Evolutionary conservation across 2,888 invertebrate genomes (phyloP), one percentile per base, ranked within the genome.

Genomic region (Synergus itoensis): DNA sequence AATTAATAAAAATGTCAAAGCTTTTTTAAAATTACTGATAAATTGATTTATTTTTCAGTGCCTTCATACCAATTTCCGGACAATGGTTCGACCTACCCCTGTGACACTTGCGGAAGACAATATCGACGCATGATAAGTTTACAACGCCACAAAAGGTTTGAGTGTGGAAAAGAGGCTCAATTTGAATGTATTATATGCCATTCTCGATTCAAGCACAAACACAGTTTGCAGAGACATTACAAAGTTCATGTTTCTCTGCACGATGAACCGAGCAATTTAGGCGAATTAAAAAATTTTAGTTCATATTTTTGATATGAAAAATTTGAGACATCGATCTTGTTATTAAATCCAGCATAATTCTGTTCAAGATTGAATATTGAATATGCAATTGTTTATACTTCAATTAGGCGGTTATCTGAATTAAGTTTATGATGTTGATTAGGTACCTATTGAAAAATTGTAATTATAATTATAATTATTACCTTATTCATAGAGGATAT

Each of bases 121-220:
- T 91, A 91, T 79, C 86, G 89, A 57, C 87, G 91, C 77, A 80
- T 90, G 18, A 90, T 91, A 75, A 89, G 90, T 4, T 85, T 93
- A 41, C 90, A 92, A 78, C 93, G 93, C 16, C 93, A 93, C 86
- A 91, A 91, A 85, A 91, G 91, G 80, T 90, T 93, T 78, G 93
- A 94, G 85, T 94, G 94, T 84, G 93, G 93, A 67, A 93, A 93
- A 84, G 92, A 92, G 78, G 93, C 93, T 4, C 91, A 92, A 77
- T 93, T 93, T 85, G 89, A 90, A 76, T 94, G 94, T 83, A 84
- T 87, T 4, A 83, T 92, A 16, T 94, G 93, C 84, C 88, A 88
- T 76, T 85, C 90, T 45, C 88, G 88, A 43, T 91, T 91, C 86
- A 91, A 91, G 83, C 92, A 92, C 87, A 91, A 90, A 79, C 91